Percentiles rank a stretch among this genome's conserved stretches.
phyloP scores from a whole-genome alignment of 2,113 vertebrate species.

The Sylvietta virens region DNA sequence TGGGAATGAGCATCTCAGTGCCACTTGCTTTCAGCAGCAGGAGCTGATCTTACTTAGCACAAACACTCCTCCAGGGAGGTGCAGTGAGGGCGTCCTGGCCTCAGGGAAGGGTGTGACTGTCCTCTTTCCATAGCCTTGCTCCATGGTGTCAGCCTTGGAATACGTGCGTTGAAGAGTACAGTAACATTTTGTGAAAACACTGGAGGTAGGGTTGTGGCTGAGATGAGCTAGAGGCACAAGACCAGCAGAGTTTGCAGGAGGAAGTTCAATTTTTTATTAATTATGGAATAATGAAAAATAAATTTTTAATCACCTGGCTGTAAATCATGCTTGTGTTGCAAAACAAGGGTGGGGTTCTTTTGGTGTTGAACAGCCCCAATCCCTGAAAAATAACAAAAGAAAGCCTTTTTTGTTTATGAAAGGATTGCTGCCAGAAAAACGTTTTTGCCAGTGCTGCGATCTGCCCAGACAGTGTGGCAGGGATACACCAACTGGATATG shows the following conservation, averaged over 20 bases:
- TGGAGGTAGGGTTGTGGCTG: background rate
- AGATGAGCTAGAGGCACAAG: background rate
- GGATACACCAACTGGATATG: background rate
- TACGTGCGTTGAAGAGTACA: background rate
- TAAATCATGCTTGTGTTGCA: background rate
- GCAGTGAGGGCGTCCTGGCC: fast-evolving
- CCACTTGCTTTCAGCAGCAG: background rate
- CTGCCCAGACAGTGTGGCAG: background rate
- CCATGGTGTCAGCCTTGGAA: background rate
- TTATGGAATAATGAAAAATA: background rate
- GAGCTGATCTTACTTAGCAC: background rate
- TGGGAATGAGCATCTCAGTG: fast-evolving
- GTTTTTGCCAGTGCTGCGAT: background rate
- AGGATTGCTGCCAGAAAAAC: background rate
- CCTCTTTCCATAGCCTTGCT: background rate
- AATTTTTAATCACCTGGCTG: background rate
- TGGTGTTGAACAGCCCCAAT: background rate
- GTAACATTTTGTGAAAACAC: background rate
- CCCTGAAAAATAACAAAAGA: background rate
- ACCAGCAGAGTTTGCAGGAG: background rate
- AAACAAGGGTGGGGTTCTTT: background rate
- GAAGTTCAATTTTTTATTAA: background rate
- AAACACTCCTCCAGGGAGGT: background rate
- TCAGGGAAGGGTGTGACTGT: background rate
- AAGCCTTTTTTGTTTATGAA: background rate